A percentile compares a stretch with the other conserved stretches of the same genome.
Conservation (phyloP, 2,888 invertebrate species). For the Aphrophora alni region DNA sequence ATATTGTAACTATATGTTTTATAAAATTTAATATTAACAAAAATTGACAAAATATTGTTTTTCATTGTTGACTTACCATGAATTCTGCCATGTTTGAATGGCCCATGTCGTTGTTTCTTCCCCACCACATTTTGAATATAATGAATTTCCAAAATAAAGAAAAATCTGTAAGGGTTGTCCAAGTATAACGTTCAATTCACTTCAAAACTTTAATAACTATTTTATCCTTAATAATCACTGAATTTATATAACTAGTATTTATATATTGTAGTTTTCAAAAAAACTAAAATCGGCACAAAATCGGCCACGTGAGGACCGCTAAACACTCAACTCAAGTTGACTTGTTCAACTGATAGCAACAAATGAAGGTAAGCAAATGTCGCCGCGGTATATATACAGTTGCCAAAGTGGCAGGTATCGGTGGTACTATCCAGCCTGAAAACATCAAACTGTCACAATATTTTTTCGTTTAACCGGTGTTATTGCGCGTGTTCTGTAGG, state of each 20-base stretch:
- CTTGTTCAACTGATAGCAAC: not conserved
- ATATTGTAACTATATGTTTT: too few species aligned
- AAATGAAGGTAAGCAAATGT: slow-evolving; percentile 8
- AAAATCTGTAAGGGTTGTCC: not conserved
- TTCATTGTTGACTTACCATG: slow-evolving; percentile 12
- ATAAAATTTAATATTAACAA: too few species aligned
- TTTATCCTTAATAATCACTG: not conserved
- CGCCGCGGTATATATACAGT: not conserved
- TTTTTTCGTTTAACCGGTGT: too few species aligned
- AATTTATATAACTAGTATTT: not conserved
- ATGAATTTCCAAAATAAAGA: not conserved
- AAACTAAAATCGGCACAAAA: not conserved
- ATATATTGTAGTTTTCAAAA: not conserved
- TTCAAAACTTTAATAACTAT: not conserved
- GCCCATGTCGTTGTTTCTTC: not conserved
- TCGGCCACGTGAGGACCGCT: not conserved
- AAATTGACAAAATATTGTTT: not conserved
- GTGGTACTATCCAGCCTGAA: slow-evolving; percentile 23
- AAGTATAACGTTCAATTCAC: not conserved
- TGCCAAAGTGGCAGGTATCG: not conserved
- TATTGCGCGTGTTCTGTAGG: too few species aligned
- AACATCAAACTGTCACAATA: slow-evolving; percentile 13
- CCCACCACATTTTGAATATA: slow-evolving; percentile 1
- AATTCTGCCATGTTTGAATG: not conserved
- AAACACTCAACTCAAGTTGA: slow-evolving; percentile 5